Evolutionary conservation across 2,113 vertebrate genomes (phyloP).

Genomic region (Crotalus helleri): DNA sequence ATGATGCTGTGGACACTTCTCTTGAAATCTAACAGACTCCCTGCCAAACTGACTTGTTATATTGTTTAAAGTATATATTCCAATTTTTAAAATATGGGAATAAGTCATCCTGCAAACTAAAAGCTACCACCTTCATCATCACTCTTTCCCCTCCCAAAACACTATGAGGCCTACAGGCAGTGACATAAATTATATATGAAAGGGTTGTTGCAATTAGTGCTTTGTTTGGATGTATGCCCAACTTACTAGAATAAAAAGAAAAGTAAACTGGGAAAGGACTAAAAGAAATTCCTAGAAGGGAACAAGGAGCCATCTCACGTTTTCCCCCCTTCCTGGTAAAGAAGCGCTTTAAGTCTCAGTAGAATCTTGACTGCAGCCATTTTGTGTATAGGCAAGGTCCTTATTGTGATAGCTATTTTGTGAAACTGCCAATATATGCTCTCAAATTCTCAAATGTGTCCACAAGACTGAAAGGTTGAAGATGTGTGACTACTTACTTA

Average conservation of each 20-base stretch:
- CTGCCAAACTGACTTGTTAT: neutral
- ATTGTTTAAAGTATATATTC: neutral
- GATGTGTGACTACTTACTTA: neutral
- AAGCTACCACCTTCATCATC: neutral
- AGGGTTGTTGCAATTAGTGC: neutral
- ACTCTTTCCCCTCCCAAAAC: neutral
- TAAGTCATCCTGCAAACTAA: neutral
- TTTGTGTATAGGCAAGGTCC: neutral
- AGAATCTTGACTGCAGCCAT: neutral
- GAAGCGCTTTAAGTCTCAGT: neutral
- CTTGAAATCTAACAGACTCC: neutral
- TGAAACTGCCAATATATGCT: neutral
- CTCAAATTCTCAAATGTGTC: neutral
- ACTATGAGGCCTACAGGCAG: neutral
- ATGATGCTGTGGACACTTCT: neutral
- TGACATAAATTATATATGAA: neutral
- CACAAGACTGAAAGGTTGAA: neutral
- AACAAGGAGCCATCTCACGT: neutral
- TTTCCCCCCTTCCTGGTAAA: neutral
- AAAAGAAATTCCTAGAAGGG: neutral
- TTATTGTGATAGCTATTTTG: neutral
- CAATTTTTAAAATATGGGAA: neutral
- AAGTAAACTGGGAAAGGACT: neutral
- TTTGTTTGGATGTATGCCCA: neutral
- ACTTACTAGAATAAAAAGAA: neutral